These are phyloP conservation scores for Aspidoscelis tigris DNA, from an alignment of 2,113 vertebrate genomes.

Conservation along the genomic window DNA sequence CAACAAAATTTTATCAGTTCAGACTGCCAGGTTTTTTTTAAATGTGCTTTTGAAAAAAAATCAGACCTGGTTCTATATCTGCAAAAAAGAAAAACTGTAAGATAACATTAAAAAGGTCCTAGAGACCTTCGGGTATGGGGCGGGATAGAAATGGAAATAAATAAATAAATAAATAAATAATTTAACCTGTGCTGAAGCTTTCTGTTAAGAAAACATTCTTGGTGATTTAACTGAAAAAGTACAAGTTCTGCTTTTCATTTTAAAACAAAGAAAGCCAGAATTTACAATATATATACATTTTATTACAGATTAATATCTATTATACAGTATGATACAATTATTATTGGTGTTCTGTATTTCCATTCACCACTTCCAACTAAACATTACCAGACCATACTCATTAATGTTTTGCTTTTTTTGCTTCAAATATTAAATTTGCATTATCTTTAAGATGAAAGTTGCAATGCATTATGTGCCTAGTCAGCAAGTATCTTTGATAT, in stretches of 20 bases:
- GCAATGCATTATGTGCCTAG: conserved; percentile 35
- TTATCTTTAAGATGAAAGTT: not conserved
- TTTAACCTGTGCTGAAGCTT: conserved; percentile 31
- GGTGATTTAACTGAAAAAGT: rapidly evolving
- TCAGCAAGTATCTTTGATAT: conserved; percentile 50
- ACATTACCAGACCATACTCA: not conserved
- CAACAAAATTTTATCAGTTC: conserved; percentile 50
- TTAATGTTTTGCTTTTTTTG: conserved; percentile 29
- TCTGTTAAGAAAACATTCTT: conserved; percentile 24
- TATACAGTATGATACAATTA: too few species aligned
- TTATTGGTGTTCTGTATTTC: conserved; percentile 29
- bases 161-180: conserved; percentile 23
- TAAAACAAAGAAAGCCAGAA: conserved; percentile 22
- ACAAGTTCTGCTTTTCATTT: conserved; percentile 26
- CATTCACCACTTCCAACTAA: conserved; percentile 44
- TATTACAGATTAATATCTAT: not conserved
- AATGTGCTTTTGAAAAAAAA: conserved; percentile 40
- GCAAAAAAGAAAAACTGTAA: conserved; percentile 58
- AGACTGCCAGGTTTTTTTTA: conserved; percentile 40
- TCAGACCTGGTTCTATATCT: conserved; percentile 58
- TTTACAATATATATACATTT: conserved; percentile 48
- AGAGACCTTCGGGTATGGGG: too few species aligned
- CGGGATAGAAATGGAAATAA: too few species aligned
- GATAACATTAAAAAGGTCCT: conserved; percentile 48
- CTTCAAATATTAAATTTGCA: not conserved